Evolutionary conservation across 2,113 vertebrate genomes (phyloP).

Genomic region (Amblyornis subalaris): DNA sequence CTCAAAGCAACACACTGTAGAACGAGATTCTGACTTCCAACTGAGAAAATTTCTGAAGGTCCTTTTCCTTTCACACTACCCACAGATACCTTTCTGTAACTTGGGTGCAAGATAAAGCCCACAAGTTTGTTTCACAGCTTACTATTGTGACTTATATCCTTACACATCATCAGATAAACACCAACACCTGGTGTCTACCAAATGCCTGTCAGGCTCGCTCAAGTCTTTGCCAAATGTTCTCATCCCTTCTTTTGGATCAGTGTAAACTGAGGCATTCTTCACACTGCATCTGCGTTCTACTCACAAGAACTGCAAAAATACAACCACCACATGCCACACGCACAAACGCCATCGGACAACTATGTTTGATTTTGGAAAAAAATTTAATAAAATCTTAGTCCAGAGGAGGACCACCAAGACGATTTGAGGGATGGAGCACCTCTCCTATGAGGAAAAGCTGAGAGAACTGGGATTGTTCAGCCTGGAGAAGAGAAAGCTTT

Average conservation of each 20-base stretch:
- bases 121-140: neutral
- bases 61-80: neutral
- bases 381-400: neutral
- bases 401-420: neutral
- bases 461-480: neutral
- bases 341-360: neutral
- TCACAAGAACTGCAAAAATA: neutral
- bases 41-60: accelerated
- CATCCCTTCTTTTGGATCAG: neutral
- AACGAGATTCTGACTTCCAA: neutral
- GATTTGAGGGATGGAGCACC: no score
- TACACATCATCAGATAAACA: neutral
- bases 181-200: neutral
- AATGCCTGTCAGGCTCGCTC: neutral
- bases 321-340: neutral
- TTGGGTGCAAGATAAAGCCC: neutral
- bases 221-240: no score
- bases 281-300: neutral
- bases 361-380: neutral
- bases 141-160: neutral
- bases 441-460: neutral
- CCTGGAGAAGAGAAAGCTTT: neutral
- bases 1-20: neutral
- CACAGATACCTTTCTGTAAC: neutral
- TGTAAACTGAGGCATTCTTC: neutral